Percentiles rank a stretch among this genome's conserved stretches.
Evolutionary conservation across 2,113 vertebrate species (phyloP).

Genomic region (Neogale vison): DNA sequence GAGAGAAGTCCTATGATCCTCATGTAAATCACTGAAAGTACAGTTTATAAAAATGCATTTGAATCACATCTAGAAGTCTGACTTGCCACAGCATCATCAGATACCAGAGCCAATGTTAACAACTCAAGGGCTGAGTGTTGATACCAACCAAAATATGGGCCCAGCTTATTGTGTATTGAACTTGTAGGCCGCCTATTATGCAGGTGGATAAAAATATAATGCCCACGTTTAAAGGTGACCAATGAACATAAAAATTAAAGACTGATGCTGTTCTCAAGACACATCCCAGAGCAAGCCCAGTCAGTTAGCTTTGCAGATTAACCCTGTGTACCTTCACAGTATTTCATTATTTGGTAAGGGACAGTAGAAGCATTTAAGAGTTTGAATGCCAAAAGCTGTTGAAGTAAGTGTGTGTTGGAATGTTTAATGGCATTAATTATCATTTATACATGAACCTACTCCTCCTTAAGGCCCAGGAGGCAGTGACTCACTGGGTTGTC

Average conservation of each 20-base stretch:
- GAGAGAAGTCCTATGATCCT: accelerated
- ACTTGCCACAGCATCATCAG: conserved; percentile 18
- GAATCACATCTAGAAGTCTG: not conserved
- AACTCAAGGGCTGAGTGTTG: conserved; percentile 54
- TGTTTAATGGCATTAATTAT: conserved; percentile 80
- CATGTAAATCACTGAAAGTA: not conserved
- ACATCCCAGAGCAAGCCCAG: not conserved
- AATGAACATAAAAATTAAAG: conserved; percentile 22
- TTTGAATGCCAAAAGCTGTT: conserved; percentile 76
- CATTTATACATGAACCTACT: conserved; percentile 76
- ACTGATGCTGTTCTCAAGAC: not conserved
- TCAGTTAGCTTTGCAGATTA: conserved; percentile 18
- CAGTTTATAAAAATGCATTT: not conserved
- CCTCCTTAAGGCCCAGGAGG: conserved; percentile 72
- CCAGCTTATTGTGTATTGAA: conserved; percentile 59
- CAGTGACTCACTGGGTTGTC: conserved; percentile 71
- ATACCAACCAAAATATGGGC: conserved; percentile 52
- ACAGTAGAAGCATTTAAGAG: conserved; percentile 61
- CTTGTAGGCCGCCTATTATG: conserved; percentile 71
- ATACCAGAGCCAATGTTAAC: not conserved
- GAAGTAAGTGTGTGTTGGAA: conserved; percentile 67
- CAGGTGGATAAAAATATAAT: conserved; percentile 44
- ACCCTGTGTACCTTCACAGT: not conserved
- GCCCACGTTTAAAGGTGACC: conserved; percentile 23
- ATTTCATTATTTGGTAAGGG: conserved; percentile 63